Conservation (phyloP, 1,140 invertebrate genomes). For the Hycleus phaleratus region DNA sequence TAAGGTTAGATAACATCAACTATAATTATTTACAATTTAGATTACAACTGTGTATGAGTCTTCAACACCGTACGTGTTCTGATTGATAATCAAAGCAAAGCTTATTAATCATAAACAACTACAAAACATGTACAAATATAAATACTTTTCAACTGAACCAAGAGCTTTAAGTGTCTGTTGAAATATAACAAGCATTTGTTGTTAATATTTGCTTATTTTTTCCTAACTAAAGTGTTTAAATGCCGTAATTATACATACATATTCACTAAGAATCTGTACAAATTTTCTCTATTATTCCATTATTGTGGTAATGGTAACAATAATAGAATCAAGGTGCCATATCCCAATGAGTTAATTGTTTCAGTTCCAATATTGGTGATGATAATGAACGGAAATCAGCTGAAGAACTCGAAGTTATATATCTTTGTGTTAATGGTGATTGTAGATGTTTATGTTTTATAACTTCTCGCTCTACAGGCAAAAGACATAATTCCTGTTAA, state of each 20-base stretch:
- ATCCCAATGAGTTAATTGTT: conserved; percentile 31
- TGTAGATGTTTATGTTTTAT: conserved; percentile 59
- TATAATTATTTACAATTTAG: too few species aligned
- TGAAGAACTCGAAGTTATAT: conserved; percentile 38
- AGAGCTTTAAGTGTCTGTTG: not conserved
- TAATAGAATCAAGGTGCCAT: conserved; percentile 22
- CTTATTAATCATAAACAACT: too few species aligned
- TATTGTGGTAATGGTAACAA: not conserved
- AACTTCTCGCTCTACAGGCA: conserved; percentile 58
- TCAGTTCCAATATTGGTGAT: conserved; percentile 45
- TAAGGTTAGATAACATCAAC: too few species aligned
- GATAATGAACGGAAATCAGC: conserved; percentile 52
- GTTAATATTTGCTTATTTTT: conserved; percentile 2
- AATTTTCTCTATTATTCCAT: conserved; percentile 6
- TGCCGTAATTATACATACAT: conserved; percentile 5
- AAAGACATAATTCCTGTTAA: conserved; percentile 52
- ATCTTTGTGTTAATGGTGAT: conserved; percentile 53
- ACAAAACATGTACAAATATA: too few species aligned
- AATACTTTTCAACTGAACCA: too few species aligned
- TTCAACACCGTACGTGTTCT: too few species aligned
- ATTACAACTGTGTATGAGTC: too few species aligned
- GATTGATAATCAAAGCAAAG: too few species aligned
- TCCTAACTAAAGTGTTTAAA: not conserved
- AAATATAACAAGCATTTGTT: conserved; percentile 1
- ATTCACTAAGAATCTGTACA: conserved; percentile 3